Percentiles rank a stretch among this genome's conserved stretches.
phyloP scores from a whole-genome alignment of 2,797 vertebrate species.

The Ispidina lecontei region DNA sequence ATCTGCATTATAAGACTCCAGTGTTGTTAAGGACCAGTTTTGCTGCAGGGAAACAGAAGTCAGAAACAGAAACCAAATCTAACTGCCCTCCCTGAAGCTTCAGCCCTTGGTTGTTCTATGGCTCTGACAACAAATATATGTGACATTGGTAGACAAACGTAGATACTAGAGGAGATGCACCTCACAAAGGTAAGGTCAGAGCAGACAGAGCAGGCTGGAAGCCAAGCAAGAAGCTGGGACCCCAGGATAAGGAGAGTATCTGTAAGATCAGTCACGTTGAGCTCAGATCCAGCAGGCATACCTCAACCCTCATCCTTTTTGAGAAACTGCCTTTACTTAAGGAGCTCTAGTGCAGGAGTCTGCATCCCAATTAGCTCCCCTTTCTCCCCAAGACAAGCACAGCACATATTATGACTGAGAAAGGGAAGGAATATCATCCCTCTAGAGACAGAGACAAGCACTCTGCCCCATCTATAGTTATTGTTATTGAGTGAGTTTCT shows the following conservation, averaged over 20 bases:
- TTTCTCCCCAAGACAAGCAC: background rate
- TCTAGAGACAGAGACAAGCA: background rate
- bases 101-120: background rate
- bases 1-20: background rate
- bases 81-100: background rate
- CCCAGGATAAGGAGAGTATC: background rate
- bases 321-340: background rate
- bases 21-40: background rate
- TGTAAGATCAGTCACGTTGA: background rate
- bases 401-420: background rate
- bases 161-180: background rate
- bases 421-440: background rate
- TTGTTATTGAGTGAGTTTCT: background rate
- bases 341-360: background rate
- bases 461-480: background rate
- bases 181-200: background rate
- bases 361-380: background rate
- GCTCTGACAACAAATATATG: background rate
- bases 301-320: background rate
- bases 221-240: background rate
- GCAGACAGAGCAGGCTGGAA: background rate
- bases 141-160: background rate
- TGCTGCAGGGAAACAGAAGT: background rate
- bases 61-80: background rate
- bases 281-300: background rate